Evolutionary conservation across 1,140 invertebrate species (phyloP).

Genomic region (Portunus trituberculatus): DNA sequence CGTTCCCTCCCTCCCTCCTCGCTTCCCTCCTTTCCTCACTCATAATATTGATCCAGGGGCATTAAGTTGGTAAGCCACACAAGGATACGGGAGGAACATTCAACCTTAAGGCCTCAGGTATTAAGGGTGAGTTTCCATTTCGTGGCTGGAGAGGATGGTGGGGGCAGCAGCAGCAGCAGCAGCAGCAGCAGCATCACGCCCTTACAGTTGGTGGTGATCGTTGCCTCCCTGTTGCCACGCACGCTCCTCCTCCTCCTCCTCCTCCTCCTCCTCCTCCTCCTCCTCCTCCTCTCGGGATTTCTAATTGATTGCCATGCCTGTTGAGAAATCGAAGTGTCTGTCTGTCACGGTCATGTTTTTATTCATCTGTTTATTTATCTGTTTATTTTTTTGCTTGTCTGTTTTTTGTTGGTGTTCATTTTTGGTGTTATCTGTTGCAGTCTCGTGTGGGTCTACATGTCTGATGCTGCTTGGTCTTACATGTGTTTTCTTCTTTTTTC

Average conservation of each 20-base stretch:
- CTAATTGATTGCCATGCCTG: not conserved
- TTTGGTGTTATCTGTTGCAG: too few species aligned
- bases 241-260: not conserved
- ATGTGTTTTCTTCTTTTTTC: too few species aligned
- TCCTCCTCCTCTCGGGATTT: not conserved
- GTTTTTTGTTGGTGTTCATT: not conserved
- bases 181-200: not conserved
- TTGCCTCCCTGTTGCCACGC: conserved; percentile 7
- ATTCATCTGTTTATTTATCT: not conserved
- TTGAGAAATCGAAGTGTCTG: not conserved
- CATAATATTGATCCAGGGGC: conserved; percentile 6
- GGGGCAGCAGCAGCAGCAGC: not conserved
- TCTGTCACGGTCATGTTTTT: not conserved
- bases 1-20: not conserved
- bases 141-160: not conserved
- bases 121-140: not conserved
- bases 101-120: not conserved
- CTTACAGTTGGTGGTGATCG: not conserved
- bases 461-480: too few species aligned
- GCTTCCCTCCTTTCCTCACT: not conserved
- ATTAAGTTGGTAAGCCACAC: not conserved
- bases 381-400: too few species aligned
- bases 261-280: conserved; percentile 30
- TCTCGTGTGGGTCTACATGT: too few species aligned
- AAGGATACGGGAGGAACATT: not conserved